phyloP scores from a whole-genome alignment of 1,140 invertebrate genomes.

The Drosophila tropicalis region DNA sequence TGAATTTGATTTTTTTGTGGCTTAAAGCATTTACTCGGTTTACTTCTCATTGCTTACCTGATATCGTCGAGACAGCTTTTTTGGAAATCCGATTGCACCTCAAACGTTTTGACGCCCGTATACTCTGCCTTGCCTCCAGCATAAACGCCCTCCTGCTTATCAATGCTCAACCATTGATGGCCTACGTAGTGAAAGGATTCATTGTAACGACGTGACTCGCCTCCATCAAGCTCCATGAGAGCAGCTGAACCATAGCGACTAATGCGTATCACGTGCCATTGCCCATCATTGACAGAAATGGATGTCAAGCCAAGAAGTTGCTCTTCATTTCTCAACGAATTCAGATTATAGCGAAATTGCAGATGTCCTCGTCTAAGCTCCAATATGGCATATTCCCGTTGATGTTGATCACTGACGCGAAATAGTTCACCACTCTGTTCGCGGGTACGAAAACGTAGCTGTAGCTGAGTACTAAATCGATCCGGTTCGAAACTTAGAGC shows the following conservation, averaged over 20 bases:
- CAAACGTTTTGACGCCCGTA: slow-evolving; percentile 86
- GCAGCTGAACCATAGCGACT: slow-evolving; percentile 87
- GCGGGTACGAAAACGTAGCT: slow-evolving; percentile 88
- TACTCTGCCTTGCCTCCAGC: slow-evolving; percentile 88
- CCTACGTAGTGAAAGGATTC: slow-evolving; percentile 86
- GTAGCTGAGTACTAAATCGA: slow-evolving; percentile 86
- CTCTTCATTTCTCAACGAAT: slow-evolving; percentile 85
- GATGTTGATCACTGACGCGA: slow-evolving; percentile 87
- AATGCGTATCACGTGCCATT: slow-evolving; percentile 88
- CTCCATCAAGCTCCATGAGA: slow-evolving; percentile 87
- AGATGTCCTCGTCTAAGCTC: slow-evolving; percentile 87
- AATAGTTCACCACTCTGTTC: slow-evolving; percentile 87
- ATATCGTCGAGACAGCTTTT: slow-evolving; percentile 84
- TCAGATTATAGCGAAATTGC: slow-evolving; percentile 87
- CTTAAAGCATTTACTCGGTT: background rate
- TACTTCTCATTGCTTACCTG: slow-evolving; percentile 55
- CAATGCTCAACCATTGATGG: slow-evolving; percentile 86
- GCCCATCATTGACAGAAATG: slow-evolving; percentile 87
- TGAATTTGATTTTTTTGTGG: no score
- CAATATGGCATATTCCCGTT: slow-evolving; percentile 87
- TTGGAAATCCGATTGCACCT: slow-evolving; percentile 87
- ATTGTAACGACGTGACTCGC: slow-evolving; percentile 88
- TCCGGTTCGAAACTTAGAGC: slow-evolving; percentile 87
- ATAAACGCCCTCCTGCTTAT: slow-evolving; percentile 88
- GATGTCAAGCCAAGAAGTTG: slow-evolving; percentile 85